Percentiles rank a stretch among this genome's conserved stretches.
Conservation (phyloP, 2,113 vertebrate species). For the Rutilus rutilus region DNA sequence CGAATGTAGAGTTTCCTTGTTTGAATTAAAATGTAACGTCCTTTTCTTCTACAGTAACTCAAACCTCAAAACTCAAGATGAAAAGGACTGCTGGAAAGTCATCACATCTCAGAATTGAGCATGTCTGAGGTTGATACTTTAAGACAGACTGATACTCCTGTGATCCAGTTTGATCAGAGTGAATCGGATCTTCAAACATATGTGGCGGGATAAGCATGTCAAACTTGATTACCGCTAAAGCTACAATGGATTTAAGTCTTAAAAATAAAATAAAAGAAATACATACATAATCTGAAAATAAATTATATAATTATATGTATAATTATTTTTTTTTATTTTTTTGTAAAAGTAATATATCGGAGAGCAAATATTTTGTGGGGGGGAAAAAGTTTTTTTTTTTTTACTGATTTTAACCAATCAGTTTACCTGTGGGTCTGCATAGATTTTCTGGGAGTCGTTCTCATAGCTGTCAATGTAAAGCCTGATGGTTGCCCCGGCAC, state of each 20-base stretch:
- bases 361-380: neutral
- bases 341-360: neutral
- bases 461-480: constrained; percentile 99
- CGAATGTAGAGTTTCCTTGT: neutral
- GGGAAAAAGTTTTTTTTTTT: neutral
- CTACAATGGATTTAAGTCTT: neutral
- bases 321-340: no score
- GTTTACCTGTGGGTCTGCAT: constrained; percentile 91
- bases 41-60: neutral
- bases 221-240: constrained; percentile 22
- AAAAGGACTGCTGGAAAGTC: constrained; percentile 9
- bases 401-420: neutral
- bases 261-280: neutral
- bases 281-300: neutral
- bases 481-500: constrained; percentile 91
- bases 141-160: constrained; percentile 36
- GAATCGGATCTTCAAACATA: constrained; percentile 1
- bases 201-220: constrained; percentile 23
- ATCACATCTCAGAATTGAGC: neutral
- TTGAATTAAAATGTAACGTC: neutral
- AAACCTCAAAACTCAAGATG: neutral
- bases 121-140: constrained; percentile 39
- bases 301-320: neutral
- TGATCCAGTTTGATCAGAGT: constrained; percentile 35
- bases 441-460: constrained; percentile 89